Base-by-base conservation (phyloP, 2,113 vertebrate genomes). In the Atherinomorus stipes region DNA sequence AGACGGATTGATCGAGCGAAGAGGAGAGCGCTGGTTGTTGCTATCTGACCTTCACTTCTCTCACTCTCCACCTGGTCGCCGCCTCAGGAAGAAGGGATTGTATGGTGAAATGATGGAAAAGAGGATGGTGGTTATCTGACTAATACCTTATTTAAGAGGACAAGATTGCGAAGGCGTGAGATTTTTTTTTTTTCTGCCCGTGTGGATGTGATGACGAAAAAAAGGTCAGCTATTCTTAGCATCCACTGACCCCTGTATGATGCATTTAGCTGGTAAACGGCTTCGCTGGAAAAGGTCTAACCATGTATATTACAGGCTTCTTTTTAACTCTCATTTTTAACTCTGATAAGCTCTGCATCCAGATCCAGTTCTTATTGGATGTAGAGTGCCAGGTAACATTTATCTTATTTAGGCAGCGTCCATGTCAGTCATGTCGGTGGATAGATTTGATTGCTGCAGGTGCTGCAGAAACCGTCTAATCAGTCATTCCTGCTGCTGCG, bases 181-280 rank as follows among this genome's bases (percentile, higher is more conserved):
- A 77, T 85, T 71, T 34, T 4, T 5, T 34, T 34, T 34, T 34
- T 34, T 85, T 86, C 78, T 79, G 77, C 50, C 63, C 72, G 68
- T 60, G 72, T 84, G 70, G 73, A 86, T 81, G 80, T 71, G 81
- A 83, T 70, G 74, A 59, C 83, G 81, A 80, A 87, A 22, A 37
- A 18, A 88, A 91, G 89, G 85, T 89, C 85, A 80, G 63, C 85
- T 90, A 88, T 90, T 92, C 85, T 90, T 86, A 88, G 86, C 74
- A 66, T 22, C 67, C 31, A 51, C 54, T 61, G 52, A 72, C 51
- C 76, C 73, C 67, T 26, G 76, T 37, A 53, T 76, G 82, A 77
- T 74, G 71, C 53, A 59, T 83, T 87, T 72, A 80, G 70, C 60
- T 52, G 53, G 60, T 75, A 71, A 86, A 78, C 40, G 11, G 38